Evolutionary conservation across 2,888 invertebrate species (phyloP).

Genomic region (Drosophila koepferae): DNA sequence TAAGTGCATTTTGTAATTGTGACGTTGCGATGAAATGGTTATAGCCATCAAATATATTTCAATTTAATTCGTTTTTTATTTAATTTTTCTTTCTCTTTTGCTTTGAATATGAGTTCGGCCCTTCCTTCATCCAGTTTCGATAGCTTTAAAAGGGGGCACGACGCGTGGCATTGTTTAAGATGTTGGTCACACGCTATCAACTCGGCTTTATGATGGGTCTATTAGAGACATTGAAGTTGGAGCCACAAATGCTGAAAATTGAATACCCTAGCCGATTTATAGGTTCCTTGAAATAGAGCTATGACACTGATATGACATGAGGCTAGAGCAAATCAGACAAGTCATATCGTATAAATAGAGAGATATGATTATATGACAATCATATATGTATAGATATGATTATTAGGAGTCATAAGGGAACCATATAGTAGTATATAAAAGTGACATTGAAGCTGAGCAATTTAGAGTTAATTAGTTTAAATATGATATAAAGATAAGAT

Average conservation of each 20-base stretch:
- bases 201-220: constrained; percentile 20
- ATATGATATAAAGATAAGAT: neutral
- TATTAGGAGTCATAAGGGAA: neutral
- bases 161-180: constrained; percentile 31
- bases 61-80: constrained; percentile 38
- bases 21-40: constrained; percentile 60
- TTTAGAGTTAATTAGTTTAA: too few species aligned
- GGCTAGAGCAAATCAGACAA: neutral
- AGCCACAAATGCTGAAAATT: neutral
- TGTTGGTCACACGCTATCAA: constrained; percentile 37
- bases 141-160: constrained; percentile 15
- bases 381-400: neutral
- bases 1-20: constrained; percentile 66
- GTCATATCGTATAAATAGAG: neutral
- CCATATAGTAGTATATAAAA: neutral
- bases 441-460: neutral
- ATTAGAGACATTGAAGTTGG: constrained; percentile 26
- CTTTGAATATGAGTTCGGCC: constrained; percentile 33
- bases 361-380: neutral
- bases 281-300: neutral
- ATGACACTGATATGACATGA: neutral
- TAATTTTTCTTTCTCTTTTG: constrained; percentile 18
- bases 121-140: constrained; percentile 11
- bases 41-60: constrained; percentile 46
- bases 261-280: constrained; percentile 1